phyloP scores from a whole-genome alignment of 2,113 vertebrate genomes.

The Cygnus atratus region DNA sequence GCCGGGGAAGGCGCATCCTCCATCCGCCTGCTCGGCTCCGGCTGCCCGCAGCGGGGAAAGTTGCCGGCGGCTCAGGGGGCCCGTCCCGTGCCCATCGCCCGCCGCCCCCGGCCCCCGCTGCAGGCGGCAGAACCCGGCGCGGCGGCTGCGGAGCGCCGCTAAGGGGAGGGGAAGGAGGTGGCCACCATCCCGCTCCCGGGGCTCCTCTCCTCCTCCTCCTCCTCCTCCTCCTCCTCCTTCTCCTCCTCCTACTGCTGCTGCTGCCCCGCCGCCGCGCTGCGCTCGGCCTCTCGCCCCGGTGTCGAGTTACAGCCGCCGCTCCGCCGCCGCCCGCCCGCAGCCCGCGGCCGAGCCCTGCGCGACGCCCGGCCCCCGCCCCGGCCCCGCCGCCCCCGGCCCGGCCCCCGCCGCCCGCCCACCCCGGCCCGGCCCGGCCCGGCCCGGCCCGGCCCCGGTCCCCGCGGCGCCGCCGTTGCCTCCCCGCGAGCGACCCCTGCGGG shows the following conservation, averaged over 20 bases:
- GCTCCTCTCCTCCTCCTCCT: conserved; percentile 29
- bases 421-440: too few relatives aligned
- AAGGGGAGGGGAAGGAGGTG: conserved; percentile 59
- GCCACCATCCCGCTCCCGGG: conserved; percentile 64
- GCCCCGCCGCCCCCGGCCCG: background rate
- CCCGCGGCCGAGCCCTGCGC: conserved; percentile 1
- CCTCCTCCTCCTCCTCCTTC: conserved; percentile 22
- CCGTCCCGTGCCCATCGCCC: conserved; percentile 36
- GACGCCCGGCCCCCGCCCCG: background rate
- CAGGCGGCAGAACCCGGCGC: conserved; percentile 11
- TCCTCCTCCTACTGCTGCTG: background rate
- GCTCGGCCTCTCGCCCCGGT: conserved; percentile 19
- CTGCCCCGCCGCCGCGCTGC: background rate
- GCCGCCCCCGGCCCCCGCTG: conserved; percentile 15
- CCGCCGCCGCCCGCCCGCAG: background rate
- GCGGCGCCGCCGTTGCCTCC: background rate
- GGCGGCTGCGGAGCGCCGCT: conserved; percentile 7
- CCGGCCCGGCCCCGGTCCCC: too few relatives aligned
- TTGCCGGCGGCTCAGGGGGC: conserved; percentile 38
- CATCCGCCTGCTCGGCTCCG: conserved; percentile 71
- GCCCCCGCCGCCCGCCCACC: too few relatives aligned
- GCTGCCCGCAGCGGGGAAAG: conserved; percentile 64
- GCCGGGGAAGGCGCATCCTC: conserved; percentile 71
- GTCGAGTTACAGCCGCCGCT: conserved; percentile 38
- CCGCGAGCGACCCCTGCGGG: conserved; percentile 27